Conservation (phyloP, 1,140 invertebrate species). For the Heliconius himera region DNA sequence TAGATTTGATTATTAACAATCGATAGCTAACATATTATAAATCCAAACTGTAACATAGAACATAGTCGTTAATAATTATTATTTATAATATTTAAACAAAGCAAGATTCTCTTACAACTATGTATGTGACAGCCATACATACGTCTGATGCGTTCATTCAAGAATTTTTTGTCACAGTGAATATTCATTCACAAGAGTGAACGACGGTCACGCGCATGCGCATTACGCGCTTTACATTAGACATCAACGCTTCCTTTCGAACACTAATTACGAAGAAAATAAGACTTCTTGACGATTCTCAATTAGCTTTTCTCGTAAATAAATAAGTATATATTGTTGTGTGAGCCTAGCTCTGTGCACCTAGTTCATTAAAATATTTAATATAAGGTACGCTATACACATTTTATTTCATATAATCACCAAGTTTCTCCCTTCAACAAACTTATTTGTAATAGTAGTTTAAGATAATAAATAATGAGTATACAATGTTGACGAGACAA, state of each 20-base stretch:
- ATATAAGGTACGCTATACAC: slow-evolving; percentile 17
- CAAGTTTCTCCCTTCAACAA: slow-evolving; percentile 27
- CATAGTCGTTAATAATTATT: not conserved
- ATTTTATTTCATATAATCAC: slow-evolving; percentile 29
- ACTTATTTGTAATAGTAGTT: slow-evolving; percentile 25
- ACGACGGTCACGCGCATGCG: slow-evolving; percentile 50
- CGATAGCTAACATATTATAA: too few species aligned
- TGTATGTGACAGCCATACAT: slow-evolving; percentile 30
- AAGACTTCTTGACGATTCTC: slow-evolving; percentile 16
- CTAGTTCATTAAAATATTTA: slow-evolving; percentile 26
- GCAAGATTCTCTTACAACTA: not conserved
- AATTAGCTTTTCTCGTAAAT: slow-evolving; percentile 21
- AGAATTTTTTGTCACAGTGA: slow-evolving; percentile 53
- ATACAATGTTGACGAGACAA: slow-evolving; percentile 34
- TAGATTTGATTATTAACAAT: too few species aligned
- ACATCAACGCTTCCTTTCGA: slow-evolving; percentile 61
- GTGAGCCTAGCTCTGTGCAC: slow-evolving; percentile 12
- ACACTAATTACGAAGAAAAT: slow-evolving; percentile 45
- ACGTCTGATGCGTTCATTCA: slow-evolving; percentile 38
- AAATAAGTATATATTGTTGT: slow-evolving; percentile 11
- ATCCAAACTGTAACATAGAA: not conserved
- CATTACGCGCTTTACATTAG: slow-evolving; percentile 62
- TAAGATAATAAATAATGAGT: slow-evolving; percentile 39
- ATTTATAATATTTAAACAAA: slow-evolving; percentile 2
- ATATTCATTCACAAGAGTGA: slow-evolving; percentile 60